phyloP scores from a whole-genome alignment of 2,888 invertebrate genomes.

The Lathronympha strigana region DNA sequence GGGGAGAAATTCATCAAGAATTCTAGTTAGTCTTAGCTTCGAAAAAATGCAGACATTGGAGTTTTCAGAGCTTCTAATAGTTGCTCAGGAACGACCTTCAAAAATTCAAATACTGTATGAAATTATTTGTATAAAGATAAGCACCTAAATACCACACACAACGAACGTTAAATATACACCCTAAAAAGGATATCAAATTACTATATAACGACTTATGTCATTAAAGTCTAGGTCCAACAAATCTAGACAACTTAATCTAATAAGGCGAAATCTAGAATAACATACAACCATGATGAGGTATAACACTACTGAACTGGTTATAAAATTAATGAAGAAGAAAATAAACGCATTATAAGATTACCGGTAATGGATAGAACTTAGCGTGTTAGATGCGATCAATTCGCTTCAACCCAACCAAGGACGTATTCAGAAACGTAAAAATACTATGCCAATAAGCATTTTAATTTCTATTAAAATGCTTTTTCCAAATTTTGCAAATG shows the following conservation, averaged over 20 bases:
- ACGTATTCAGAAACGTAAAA: neutral
- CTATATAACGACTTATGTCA: neutral
- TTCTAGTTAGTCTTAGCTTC: no score
- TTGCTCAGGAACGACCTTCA: no score
- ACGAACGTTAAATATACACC: no score
- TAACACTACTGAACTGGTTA: conserved; percentile 1
- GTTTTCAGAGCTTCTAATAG: no score
- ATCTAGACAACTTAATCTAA: neutral
- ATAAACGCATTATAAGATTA: conserved; percentile 5
- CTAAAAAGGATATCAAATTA: neutral
- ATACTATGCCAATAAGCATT: neutral
- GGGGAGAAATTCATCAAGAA: no score
- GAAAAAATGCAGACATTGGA: no score
- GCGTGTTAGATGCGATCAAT: conserved; percentile 18
- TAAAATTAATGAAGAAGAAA: conserved; percentile 7
- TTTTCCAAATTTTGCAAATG: neutral
- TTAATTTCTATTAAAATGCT: neutral
- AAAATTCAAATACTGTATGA: no score
- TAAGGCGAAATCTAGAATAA: neutral
- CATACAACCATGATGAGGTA: neutral
- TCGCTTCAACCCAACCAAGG: conserved; percentile 3
- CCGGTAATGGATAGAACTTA: conserved; percentile 17
- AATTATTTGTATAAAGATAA: no score
- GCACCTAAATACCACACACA: no score
- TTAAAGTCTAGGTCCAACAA: neutral